Base-by-base conservation (phyloP, 2,888 invertebrate species). In the Lamellibrachia columna region DNA sequence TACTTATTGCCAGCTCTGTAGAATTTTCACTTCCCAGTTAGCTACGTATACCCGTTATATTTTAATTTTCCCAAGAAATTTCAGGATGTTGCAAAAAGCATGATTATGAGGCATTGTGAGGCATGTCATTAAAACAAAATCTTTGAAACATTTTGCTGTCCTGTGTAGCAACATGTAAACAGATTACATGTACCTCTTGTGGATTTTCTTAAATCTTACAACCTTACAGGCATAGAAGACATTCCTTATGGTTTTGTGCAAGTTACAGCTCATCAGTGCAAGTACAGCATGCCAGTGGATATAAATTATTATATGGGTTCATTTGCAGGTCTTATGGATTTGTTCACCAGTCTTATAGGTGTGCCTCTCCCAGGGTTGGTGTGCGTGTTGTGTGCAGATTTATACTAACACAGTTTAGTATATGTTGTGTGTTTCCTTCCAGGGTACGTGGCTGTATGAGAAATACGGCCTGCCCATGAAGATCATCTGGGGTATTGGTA, bases 401-500 rank as follows among this genome's bases (percentile, higher is more conserved):
- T 75, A 2, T 75, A 75, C 22, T 75, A 22, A 15, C 75, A 75
- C 75, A 75, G 75, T 75, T 75, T 75, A 22, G 15, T 75, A 7
- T 75, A 75, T 75, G 3, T 75, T 75, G 15, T 58, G 6, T 75
- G 22, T 75, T 75, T 53, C 91, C 52, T 15, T 91, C 52, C 53
- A 91, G 91, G 91, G 52, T 6, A 53, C n/a, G 28, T 91, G 91
- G 91, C 52, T 91, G 15, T 52, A 53, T 53, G 91, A 91, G 11
- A 52, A 91, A 53, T 91, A 91, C n/a, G 91, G 91, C 52, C 28
- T 91, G 15, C 52, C 91, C n/a, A 91, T 91, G 91, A 91, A 91
- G n/a, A 91, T 91, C 40, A 98, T 98, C 95, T 98, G 98, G 98
- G 98, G 98, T 0, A 97, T 98, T 52, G 98, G 98, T 75, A 98